Conservation (phyloP, 2,113 vertebrate species). For the Serilophus lunatus region DNA sequence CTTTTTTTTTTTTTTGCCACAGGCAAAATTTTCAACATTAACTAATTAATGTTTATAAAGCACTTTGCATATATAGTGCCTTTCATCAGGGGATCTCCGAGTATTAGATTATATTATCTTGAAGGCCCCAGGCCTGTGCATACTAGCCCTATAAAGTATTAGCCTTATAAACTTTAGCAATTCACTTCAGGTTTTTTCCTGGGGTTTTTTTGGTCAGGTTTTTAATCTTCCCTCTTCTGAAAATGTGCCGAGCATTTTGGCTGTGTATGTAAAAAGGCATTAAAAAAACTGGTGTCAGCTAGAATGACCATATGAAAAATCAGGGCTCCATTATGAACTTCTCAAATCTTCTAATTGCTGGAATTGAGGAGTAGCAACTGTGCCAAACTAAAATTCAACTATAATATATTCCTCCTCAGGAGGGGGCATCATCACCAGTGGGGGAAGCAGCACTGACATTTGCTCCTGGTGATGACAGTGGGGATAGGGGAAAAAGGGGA, state of each 20-base stretch:
- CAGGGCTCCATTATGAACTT: background rate
- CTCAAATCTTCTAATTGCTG: background rate
- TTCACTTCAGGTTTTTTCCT: background rate
- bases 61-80: constrained; percentile 72
- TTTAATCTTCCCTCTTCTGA: constrained; percentile 50
- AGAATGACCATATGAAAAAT: constrained; percentile 35
- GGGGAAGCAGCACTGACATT: background rate
- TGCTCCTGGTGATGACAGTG: background rate
- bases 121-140: constrained; percentile 61
- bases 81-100: constrained; percentile 71
- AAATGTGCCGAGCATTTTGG: background rate
- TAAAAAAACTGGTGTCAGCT: background rate
- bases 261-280: background rate
- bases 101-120: constrained; percentile 69
- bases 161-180: constrained; percentile 44
- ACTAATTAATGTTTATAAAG: constrained; percentile 73
- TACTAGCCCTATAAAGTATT: constrained; percentile 52
- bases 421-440: background rate
- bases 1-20: background rate
- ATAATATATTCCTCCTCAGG: background rate
- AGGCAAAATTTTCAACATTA: constrained; percentile 67
- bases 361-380: background rate
- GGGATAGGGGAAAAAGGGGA: background rate
- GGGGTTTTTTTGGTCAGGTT: background rate
- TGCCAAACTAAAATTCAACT: background rate